A percentile compares a stretch with the other conserved stretches of the same genome.
Evolutionary conservation across 2,113 vertebrate species (phyloP).

Genomic region (Setophaga kirtlandii): DNA sequence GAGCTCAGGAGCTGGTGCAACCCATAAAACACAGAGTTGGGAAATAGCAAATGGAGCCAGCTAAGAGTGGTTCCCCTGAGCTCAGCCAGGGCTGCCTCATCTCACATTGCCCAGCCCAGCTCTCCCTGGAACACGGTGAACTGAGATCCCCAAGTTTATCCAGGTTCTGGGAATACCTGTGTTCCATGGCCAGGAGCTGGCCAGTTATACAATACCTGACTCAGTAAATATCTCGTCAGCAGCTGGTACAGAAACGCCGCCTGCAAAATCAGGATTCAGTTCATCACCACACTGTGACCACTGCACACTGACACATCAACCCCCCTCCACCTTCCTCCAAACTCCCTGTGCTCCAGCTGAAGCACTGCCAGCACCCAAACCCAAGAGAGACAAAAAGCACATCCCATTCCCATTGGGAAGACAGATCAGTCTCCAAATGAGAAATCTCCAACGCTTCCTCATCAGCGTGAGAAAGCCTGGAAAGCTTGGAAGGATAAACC

Average conservation of each 20-base stretch:
- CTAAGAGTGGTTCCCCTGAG: neutral
- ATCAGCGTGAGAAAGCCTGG: neutral
- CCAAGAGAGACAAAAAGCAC: neutral
- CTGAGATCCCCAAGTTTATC: neutral
- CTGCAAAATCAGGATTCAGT: slow-evolving; percentile 65
- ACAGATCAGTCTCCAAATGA: neutral
- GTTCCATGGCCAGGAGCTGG: neutral
- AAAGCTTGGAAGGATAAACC: neutral
- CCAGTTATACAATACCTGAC: slow-evolving; percentile 79
- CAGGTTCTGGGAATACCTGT: neutral
- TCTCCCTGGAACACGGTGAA: neutral
- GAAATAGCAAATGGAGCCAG: neutral
- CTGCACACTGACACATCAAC: neutral
- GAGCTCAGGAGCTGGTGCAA: neutral
- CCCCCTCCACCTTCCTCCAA: neutral
- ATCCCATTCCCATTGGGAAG: neutral
- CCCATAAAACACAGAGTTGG: neutral
- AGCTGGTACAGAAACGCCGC: slow-evolving; percentile 86
- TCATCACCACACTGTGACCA: neutral
- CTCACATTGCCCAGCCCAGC: neutral
- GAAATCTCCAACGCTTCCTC: neutral
- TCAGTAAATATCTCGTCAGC: slow-evolving; percentile 88
- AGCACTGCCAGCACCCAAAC: neutral
- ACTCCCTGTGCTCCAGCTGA: neutral
- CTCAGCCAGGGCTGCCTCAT: neutral